Percentiles rank a stretch among this genome's conserved stretches.
These are phyloP conservation scores for Limenitis camilla DNA, from an alignment of 2,888 invertebrate species.

Conservation along the genomic window DNA sequence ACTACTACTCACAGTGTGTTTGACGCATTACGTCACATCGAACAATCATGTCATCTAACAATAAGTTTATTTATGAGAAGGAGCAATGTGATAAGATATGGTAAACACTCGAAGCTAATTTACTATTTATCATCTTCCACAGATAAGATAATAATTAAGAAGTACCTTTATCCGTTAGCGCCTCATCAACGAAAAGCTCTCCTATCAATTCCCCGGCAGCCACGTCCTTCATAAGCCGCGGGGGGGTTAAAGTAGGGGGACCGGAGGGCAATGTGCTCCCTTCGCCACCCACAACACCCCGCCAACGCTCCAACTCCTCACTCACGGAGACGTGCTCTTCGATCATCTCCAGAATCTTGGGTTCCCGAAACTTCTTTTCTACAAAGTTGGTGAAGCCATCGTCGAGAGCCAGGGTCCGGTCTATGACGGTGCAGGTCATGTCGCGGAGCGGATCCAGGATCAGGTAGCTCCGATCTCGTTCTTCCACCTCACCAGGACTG, in stretches of 20 bases:
- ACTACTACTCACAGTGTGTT: too few species aligned
- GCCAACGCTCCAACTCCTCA: slow-evolving; percentile 43
- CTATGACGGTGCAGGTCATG: slow-evolving; percentile 52
- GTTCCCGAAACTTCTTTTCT: slow-evolving; percentile 30
- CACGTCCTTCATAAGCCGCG: slow-evolving; percentile 21
- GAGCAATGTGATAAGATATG: background rate
- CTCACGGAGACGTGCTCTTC: slow-evolving; percentile 29
- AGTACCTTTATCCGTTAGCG: slow-evolving; percentile 60
- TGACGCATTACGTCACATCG: too few species aligned
- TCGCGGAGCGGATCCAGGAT: slow-evolving; percentile 46
- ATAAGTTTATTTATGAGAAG: too few species aligned
- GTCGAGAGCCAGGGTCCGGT: slow-evolving; percentile 41
- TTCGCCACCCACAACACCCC: slow-evolving; percentile 24
- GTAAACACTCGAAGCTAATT: background rate
- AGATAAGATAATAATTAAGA: background rate
- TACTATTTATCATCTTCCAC: background rate
- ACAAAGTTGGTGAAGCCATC: slow-evolving; percentile 39
- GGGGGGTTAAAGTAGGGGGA: slow-evolving; percentile 13
- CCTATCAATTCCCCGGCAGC: slow-evolving; percentile 36
- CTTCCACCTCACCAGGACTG: slow-evolving; percentile 23
- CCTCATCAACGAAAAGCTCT: slow-evolving; percentile 47
- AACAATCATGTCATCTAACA: too few species aligned
- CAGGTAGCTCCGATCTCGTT: slow-evolving; percentile 40
- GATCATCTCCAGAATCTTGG: slow-evolving; percentile 10
- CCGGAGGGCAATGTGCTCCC: slow-evolving; percentile 15